phyloP scores from a whole-genome alignment of 2,797 vertebrate genomes.

The Mus minutoides region DNA sequence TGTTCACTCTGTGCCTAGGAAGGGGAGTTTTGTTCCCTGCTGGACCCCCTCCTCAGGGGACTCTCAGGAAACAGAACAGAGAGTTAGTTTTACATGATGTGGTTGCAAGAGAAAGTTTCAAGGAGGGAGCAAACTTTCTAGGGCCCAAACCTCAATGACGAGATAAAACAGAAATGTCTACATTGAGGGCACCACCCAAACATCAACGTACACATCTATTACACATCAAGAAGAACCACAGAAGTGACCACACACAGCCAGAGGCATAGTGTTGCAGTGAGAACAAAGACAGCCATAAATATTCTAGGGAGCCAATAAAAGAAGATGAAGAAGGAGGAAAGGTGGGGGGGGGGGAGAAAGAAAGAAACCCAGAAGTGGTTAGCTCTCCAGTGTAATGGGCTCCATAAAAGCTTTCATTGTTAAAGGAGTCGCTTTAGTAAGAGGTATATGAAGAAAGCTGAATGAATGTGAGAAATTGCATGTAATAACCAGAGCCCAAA shows the following conservation, averaged over 20 bases:
- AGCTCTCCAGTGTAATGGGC: slow-evolving; percentile 88
- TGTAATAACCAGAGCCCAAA: slow-evolving; percentile 89
- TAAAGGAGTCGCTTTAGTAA: slow-evolving; percentile 89
- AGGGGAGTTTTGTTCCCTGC: slow-evolving; percentile 73
- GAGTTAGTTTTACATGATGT: slow-evolving; percentile 68
- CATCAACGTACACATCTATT: background rate
- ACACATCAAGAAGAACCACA: background rate
- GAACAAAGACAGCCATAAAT: slow-evolving; percentile 91
- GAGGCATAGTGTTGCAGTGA: slow-evolving; percentile 83
- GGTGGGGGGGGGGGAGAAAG: slow-evolving; percentile 80
- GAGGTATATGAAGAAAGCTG: slow-evolving; percentile 88
- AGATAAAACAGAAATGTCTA: slow-evolving; percentile 63
- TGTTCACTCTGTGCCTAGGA: slow-evolving; percentile 9
- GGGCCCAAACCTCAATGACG: slow-evolving; percentile 60
- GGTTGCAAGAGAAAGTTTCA: slow-evolving; percentile 65
- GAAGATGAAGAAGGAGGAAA: slow-evolving; percentile 82
- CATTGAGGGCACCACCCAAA: slow-evolving; percentile 14
- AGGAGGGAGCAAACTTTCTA: slow-evolving; percentile 44
- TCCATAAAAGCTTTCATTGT: slow-evolving; percentile 92
- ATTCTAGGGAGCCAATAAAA: slow-evolving; percentile 89
- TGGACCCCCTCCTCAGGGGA: slow-evolving; percentile 57
- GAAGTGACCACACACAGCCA: slow-evolving; percentile 78
- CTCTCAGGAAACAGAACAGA: slow-evolving; percentile 69
- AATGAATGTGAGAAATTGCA: slow-evolving; percentile 90
- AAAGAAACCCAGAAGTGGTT: slow-evolving; percentile 85